Conservation (phyloP, 2,888 invertebrate genomes). For the Melanostoma mellinum region DNA sequence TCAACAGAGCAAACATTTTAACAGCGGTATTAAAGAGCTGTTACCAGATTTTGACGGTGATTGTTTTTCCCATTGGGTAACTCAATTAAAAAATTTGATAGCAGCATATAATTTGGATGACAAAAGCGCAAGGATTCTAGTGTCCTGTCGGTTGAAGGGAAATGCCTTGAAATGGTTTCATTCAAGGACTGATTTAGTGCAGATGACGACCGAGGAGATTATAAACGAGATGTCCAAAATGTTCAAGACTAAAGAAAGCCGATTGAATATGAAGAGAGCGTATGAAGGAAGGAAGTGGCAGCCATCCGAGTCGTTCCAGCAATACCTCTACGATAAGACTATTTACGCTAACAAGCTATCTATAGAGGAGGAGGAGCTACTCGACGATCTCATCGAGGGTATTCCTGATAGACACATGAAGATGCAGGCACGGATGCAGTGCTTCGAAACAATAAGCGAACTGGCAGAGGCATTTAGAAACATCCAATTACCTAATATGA, state of each 20-base stretch:
- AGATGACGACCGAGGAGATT: constrained; percentile 31
- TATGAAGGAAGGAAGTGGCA: constrained; percentile 69
- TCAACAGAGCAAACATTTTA: neutral
- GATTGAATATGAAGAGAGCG: constrained; percentile 31
- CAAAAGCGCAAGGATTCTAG: constrained; percentile 46
- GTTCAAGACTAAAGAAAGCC: constrained; percentile 41
- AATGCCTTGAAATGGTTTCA: constrained; percentile 52
- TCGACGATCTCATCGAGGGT: constrained; percentile 68
- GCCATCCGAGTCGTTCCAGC: constrained; percentile 55
- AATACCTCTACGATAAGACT: constrained; percentile 65
- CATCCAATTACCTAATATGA: neutral
- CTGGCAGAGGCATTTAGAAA: constrained; percentile 1
- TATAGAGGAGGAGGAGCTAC: constrained; percentile 73
- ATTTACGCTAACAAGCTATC: constrained; percentile 61
- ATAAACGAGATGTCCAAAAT: constrained; percentile 38
- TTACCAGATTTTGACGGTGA: constrained; percentile 17
- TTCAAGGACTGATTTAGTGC: constrained; percentile 37
- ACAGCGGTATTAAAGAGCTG: constrained; percentile 12
- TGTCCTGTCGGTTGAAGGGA: constrained; percentile 51
- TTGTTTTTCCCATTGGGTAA: constrained; percentile 29
- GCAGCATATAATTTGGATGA: constrained; percentile 44
- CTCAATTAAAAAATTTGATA: constrained; percentile 30
- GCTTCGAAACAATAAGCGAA: neutral
- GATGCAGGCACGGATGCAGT: constrained; percentile 44
- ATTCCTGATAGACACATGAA: constrained; percentile 34